Base-by-base conservation (phyloP, 2,113 vertebrate genomes). In the Catharus minimus region DNA sequence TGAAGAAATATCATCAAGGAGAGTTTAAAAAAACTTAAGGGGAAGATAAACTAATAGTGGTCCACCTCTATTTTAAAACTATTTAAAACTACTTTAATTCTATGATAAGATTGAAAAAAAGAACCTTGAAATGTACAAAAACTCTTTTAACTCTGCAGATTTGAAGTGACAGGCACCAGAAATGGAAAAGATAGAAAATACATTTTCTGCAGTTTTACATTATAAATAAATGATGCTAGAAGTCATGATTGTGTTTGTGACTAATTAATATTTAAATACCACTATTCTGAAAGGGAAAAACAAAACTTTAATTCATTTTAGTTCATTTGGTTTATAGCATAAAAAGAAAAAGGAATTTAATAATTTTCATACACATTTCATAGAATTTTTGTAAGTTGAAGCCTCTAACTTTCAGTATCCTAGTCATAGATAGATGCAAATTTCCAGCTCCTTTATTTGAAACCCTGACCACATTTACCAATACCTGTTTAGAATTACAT, bases 231-330 rank as follows among this genome's bases (percentile, higher is more conserved):
- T 85, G 49, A 82, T 82, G 24, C 3, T 36, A 67, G 24, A 89
- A 93, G 47, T 55, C 39, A 75, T 32, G 8, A 91, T 47, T 52
- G 18, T 39, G 11, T 20, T 60, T 64, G 21, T 46, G 46, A 84
- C 66, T 30, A 81, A 90, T 91, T 81, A 91, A 36, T 85, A 95
- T 78, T 94, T 78, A 67, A 91, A 84, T 75, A 75, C 26, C n/a
- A 64, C 30, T 74, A 24, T 22, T 86, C 27, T 78, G 39, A 83
- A 86, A 78, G 14, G 6, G 10, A 38, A 71, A 69, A 88, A 49
- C 13, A 30, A 73, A 73, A 44, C 5, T 67, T 66, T 39, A 32
- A 53, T 38, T 88, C 9, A 47, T 43, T 73, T 90, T 38, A 66
- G 21, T 41, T n/a, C n/a, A n/a, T n/a, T n/a, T 56, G 4, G 13